Base-by-base conservation (phyloP, 1,140 invertebrate species). In the Acyrthosiphon pisum region DNA sequence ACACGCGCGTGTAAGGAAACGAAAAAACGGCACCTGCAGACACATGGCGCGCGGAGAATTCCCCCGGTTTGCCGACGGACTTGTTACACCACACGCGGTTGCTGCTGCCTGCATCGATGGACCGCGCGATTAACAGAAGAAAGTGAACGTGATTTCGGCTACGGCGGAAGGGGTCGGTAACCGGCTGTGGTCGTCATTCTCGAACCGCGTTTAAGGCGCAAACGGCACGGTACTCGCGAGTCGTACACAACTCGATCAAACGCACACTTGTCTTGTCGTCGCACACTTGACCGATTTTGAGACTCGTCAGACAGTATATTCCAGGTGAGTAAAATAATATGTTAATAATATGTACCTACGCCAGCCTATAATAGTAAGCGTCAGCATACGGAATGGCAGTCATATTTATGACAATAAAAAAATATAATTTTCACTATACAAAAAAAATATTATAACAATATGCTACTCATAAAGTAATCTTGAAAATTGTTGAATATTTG, bases 31-130 rank as follows among this genome's bases (percentile, higher is more conserved):
- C 87, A 88, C 37, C 86, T 46, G 37, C 37, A n/a, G 46, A 86
- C 83, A 46, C 83, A 86, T 30, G 23, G 84, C 41, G 84, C 11
- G 41, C 26, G 41, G 41, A 1, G 26, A 23, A 48, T 86, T 84
- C 83, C 84, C 87, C n/a, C 87, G n/a, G 35, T n/a, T 14, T 18
- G 48, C 7, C 86, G 48, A 86, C 87, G 87, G 87, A 89, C 87
- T 53, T 89, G 87, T 89, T 89, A 89, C 87, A 89, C 87, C 87
- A 86, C 26, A 53, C 84, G 44, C 84, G 83, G 81, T n/a, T 37
- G 84, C 44, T 46, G 84, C 14, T 35, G 60, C n/a, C 18, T n/a
- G 60, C 30, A 76, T 23, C 41, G 84, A 48, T 86, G 84, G 84
- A 86, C 87, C 87, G n/a, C n/a, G 30, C n/a, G 30, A 48, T 50